Conservation (phyloP, 2,888 invertebrate species). For the Caenorhabditis sp. region DNA sequence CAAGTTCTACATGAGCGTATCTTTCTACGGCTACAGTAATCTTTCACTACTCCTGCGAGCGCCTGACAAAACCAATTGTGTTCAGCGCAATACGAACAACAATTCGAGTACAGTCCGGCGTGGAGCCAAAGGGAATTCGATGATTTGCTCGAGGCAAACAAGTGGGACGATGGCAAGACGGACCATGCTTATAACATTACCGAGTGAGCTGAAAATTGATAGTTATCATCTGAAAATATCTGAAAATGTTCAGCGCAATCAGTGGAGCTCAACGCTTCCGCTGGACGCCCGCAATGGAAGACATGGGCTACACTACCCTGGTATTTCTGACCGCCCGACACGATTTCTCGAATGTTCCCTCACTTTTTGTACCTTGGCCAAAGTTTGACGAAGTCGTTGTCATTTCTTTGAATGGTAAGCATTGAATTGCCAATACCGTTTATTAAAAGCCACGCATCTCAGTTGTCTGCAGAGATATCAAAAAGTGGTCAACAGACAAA, state of each 20-base stretch:
- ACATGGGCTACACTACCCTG: constrained; percentile 36
- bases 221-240: background rate
- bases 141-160: constrained; percentile 24
- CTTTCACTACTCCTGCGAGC: no score
- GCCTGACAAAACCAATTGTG: background rate
- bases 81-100: constrained; percentile 38
- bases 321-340: constrained; percentile 43
- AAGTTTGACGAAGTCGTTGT: constrained; percentile 47
- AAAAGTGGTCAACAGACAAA: no score
- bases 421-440: no score
- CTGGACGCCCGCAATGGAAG: constrained; percentile 32
- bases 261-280: constrained; percentile 19
- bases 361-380: constrained; percentile 36
- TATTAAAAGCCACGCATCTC: no score
- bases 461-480: background rate
- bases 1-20: constrained; percentile 29
- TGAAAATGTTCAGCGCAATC: constrained; percentile 32
- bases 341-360: constrained; percentile 41
- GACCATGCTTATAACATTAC: constrained; percentile 38
- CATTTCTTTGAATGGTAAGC: constrained; percentile 36
- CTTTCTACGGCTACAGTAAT: constrained; percentile 51
- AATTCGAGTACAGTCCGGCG: constrained; percentile 22
- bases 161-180: constrained; percentile 41
- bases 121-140: constrained; percentile 36
- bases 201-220: constrained; percentile 15